Conservation (phyloP, 2,113 vertebrate genomes). For the Balaeniceps rex region DNA sequence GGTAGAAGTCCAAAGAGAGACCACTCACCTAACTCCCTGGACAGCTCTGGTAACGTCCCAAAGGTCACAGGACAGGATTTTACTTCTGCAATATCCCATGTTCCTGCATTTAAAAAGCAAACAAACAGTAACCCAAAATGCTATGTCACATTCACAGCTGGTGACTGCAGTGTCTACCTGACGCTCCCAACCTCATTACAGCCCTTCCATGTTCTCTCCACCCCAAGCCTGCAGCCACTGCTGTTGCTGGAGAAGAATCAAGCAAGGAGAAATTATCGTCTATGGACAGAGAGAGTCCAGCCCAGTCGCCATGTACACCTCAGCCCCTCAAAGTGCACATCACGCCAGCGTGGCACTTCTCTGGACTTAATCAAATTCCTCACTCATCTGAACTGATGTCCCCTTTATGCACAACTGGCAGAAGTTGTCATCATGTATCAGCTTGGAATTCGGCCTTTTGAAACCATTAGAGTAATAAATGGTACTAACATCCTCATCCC, state of each 20-base stretch:
- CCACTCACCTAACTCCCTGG: constrained; percentile 50
- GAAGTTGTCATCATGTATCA: background rate
- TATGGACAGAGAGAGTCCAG: background rate
- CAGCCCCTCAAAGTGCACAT: background rate
- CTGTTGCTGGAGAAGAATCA: background rate
- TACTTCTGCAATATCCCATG: constrained; percentile 55
- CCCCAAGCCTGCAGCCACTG: background rate
- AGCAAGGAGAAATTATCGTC: background rate
- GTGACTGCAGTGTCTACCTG: background rate
- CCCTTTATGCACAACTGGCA: background rate
- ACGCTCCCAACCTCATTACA: background rate
- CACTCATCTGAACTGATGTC: background rate
- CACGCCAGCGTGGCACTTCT: background rate
- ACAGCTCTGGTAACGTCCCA: constrained; percentile 45
- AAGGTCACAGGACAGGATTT: constrained; percentile 57
- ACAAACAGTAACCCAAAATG: background rate
- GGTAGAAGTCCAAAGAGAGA: background rate
- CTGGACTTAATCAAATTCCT: background rate
- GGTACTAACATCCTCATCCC: background rate
- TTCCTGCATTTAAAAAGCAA: constrained; percentile 52
- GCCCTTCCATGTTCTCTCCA: background rate
- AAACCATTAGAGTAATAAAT: background rate
- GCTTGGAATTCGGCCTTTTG: background rate
- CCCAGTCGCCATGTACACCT: background rate
- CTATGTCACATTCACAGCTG: background rate